A percentile compares a stretch with the other conserved stretches of the same genome.
phyloP scores from a whole-genome alignment of 2,888 invertebrate species.

The Fabriciana adippe region DNA sequence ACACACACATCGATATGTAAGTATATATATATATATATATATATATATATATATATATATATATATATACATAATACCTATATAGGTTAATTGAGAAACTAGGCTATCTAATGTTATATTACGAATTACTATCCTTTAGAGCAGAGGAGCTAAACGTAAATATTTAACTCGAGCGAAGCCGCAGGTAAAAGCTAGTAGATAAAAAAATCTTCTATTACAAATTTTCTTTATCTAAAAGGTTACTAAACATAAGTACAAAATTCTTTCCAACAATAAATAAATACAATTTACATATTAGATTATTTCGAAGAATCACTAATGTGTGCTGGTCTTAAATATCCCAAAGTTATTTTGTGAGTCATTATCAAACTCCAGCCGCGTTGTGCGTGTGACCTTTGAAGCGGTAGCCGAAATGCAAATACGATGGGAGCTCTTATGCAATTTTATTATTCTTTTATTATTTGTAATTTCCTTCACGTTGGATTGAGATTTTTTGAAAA shows the following conservation, averaged over 20 bases:
- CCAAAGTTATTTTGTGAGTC: constrained; percentile 29
- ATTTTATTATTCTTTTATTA: constrained; percentile 46
- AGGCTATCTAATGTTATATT: no score
- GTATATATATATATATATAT: no score
- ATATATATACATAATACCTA: no score
- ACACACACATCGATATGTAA: no score
- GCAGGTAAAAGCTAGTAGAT: no score
- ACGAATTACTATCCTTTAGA: no score
- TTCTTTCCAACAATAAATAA: neutral
- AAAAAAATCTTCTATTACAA: no score
- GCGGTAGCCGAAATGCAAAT: constrained; percentile 59
- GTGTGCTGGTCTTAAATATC: constrained; percentile 6
- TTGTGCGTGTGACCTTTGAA: constrained; percentile 38
- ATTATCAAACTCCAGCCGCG: constrained; percentile 33
- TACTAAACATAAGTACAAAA: neutral
- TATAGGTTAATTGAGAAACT: no score
- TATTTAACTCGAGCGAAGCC: no score
- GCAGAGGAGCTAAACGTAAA: no score
- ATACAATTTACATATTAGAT: constrained; percentile 20
- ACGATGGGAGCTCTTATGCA: constrained; percentile 46
- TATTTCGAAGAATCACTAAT: constrained; percentile 18
- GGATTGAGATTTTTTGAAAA: neutral
- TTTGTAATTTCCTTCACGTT: neutral
- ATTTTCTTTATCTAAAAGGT: no score
- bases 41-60: no score